Percentiles rank a stretch among this genome's conserved stretches.
phyloP scores from a whole-genome alignment of 2,113 vertebrate genomes.

The Lophius piscatorius region DNA sequence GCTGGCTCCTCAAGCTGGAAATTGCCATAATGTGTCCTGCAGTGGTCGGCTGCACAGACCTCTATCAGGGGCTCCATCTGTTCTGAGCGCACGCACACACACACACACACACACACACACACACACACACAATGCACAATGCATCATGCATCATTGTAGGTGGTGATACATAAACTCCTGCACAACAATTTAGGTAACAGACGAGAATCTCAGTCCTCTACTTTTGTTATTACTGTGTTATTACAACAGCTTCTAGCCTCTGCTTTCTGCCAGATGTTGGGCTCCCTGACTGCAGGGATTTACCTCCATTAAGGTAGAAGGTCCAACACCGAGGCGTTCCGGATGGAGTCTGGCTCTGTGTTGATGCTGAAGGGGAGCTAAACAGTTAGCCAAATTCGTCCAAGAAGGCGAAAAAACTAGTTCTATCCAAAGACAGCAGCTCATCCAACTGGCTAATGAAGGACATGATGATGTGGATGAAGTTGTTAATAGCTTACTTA shows the following conservation, averaged over 20 bases:
- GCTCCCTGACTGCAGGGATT: not conserved
- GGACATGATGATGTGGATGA: too few species aligned
- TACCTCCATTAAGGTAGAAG: not conserved
- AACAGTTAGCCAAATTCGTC: too few species aligned
- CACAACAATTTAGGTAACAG: not conserved
- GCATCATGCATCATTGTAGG: not conserved
- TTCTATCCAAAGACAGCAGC: too few species aligned
- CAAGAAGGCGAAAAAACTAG: too few species aligned
- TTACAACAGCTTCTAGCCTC: too few species aligned
- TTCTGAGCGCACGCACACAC: slow-evolving; percentile 24
- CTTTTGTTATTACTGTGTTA: too few species aligned
- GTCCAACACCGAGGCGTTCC: too few species aligned
- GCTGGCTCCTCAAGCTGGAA: slow-evolving; percentile 58
- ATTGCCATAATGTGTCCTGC: slow-evolving; percentile 62
- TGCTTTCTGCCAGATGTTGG: not conserved
- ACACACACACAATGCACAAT: slow-evolving; percentile 20
- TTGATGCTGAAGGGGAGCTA: too few species aligned
- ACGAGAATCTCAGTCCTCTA: not conserved
- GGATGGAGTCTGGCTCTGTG: too few species aligned
- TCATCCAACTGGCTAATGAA: too few species aligned
- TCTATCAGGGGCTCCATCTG: slow-evolving; percentile 57
- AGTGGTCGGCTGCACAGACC: slow-evolving; percentile 55
- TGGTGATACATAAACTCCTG: not conserved
- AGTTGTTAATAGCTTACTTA: too few species aligned
- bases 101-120: slow-evolving; percentile 25